Percentiles rank a stretch among this genome's conserved stretches.
Conservation (phyloP, 2,113 vertebrate genomes). For the Athene noctua region DNA sequence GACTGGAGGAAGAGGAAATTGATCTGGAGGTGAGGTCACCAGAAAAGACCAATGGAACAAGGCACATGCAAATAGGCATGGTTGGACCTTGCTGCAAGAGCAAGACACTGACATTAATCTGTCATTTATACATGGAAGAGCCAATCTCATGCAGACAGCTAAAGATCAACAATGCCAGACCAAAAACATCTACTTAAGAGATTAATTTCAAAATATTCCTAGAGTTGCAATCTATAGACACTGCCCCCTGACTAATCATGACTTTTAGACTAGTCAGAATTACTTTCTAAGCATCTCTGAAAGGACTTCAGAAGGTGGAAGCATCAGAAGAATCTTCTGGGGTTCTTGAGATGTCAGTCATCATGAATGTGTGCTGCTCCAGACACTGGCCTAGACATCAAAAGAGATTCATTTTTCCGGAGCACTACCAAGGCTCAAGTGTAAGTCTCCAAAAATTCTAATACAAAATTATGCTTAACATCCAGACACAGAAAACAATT, state of each 20-base stretch:
- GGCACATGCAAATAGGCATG: neutral
- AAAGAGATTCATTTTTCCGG: neutral
- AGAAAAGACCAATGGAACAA: neutral
- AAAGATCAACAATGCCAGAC: neutral
- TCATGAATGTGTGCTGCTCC: neutral
- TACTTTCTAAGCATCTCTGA: neutral
- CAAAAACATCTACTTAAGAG: neutral
- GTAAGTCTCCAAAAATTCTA: neutral
- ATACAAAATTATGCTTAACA: neutral
- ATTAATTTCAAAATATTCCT: neutral
- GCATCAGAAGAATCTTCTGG: neutral
- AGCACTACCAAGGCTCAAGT: neutral
- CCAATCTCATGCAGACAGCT: neutral
- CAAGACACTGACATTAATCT: neutral
- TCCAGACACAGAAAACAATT: neutral
- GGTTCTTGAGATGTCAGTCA: neutral
- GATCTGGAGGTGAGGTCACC: neutral
- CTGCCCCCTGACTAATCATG: neutral
- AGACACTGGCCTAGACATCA: neutral
- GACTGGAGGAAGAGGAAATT: neutral
- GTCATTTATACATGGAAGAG: neutral
- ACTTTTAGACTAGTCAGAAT: neutral
- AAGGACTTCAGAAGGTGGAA: neutral
- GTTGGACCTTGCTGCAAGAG: neutral
- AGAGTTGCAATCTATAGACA: neutral